phyloP scores from a whole-genome alignment of 2,797 vertebrate genomes.

The Chaunax sp. region DNA sequence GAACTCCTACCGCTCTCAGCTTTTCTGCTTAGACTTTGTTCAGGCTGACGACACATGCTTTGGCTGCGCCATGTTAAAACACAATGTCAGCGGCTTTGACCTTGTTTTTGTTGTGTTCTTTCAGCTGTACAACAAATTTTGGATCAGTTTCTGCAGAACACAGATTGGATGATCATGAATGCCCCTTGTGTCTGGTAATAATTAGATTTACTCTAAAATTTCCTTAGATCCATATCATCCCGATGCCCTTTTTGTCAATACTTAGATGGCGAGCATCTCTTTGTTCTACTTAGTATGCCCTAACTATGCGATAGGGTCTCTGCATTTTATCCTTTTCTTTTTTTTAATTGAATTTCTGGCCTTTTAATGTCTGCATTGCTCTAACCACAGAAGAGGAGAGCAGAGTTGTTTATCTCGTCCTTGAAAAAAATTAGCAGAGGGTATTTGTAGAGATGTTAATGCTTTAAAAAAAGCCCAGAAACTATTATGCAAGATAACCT shows the following conservation, averaged over 20 bases:
- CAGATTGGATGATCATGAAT: constrained; percentile 56
- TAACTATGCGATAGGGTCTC: constrained; percentile 74
- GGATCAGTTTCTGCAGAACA: constrained; percentile 45
- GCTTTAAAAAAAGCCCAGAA: constrained; percentile 45
- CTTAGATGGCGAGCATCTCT: constrained; percentile 76
- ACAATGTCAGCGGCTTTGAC: constrained; percentile 32
- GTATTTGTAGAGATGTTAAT: constrained; percentile 65
- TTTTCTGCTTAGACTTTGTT: constrained; percentile 30
- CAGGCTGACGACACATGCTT: constrained; percentile 10
- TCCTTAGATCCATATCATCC: constrained; percentile 81
- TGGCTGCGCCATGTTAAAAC: constrained; percentile 13
- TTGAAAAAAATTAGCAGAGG: constrained; percentile 80
- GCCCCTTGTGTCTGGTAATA: constrained; percentile 66
- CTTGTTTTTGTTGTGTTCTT: constrained; percentile 45
- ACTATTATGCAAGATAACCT: constrained; percentile 64
- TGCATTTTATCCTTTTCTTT: constrained; percentile 70
- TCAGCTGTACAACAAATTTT: constrained; percentile 50
- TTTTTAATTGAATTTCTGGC: constrained; percentile 85
- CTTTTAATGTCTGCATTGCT: constrained; percentile 87
- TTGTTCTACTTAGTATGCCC: constrained; percentile 75
- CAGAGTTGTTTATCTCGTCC: constrained; percentile 85
- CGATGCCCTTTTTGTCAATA: constrained; percentile 80
- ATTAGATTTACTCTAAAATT: constrained; percentile 77
- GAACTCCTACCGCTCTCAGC: constrained; percentile 45
- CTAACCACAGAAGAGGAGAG: constrained; percentile 79